A percentile compares a stretch with the other conserved stretches of the same genome.
These are phyloP conservation scores for Antheraea yamamai DNA, from an alignment of 2,888 invertebrate genomes.

Conservation along the genomic window DNA sequence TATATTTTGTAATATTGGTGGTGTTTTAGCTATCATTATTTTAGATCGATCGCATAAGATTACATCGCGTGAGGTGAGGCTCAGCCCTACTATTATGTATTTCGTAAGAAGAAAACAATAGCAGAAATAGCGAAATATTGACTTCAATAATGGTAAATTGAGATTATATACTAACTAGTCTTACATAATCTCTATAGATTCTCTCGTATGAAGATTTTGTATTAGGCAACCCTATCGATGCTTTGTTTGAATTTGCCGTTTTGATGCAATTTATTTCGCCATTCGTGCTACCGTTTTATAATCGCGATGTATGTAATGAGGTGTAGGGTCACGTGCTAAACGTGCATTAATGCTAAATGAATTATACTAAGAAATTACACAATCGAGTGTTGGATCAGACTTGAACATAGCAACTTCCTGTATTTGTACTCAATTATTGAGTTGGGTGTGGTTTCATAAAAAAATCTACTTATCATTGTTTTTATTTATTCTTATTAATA, in stretches of 20 bases:
- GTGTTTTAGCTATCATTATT: background rate
- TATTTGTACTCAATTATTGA: constrained; percentile 3
- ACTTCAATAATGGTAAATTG: no score
- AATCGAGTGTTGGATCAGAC: background rate
- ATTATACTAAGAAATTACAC: background rate
- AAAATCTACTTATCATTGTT: background rate
- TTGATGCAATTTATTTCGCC: no score
- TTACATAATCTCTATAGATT: no score
- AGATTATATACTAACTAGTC: no score
- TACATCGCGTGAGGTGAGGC: background rate
- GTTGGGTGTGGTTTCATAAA: constrained; percentile 5
- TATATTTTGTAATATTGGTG: no score
- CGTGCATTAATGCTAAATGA: background rate
- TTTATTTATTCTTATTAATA: background rate
- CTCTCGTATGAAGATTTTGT: no score
- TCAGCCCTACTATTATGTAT: no score
- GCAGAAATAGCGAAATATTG: no score
- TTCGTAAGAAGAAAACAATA: no score
- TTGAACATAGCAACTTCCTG: background rate
- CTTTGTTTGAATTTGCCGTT: no score
- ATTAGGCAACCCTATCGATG: no score
- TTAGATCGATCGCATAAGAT: background rate
- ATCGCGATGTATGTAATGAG: background rate
- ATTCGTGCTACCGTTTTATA: background rate
- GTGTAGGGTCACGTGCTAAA: background rate